Evolutionary conservation across 2,113 vertebrate genomes (phyloP), one percentile per base, ranked within the genome.

Genomic region (Pandion haliaetus): DNA sequence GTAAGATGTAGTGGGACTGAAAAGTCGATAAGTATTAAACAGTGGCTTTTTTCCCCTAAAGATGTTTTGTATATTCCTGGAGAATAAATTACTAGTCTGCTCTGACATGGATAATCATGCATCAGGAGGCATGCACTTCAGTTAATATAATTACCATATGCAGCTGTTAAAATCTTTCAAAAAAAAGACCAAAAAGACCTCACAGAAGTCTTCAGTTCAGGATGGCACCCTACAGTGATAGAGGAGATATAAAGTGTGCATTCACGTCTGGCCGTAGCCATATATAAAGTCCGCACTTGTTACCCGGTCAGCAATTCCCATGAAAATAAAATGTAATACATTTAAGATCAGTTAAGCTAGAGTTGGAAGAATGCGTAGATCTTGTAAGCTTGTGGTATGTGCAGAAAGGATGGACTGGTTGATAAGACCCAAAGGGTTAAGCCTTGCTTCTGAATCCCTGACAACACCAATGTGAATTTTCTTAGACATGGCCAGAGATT

Each of bases 211-310:
- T 65, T 65, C 2, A 2, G 17, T 79, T 86, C 40, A 63, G 71
- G 16, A 20, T 40, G 34, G 25, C 57, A 45, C 20, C 8, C 10
- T 45, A 0, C 21, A 31, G 38, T 2, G 0, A 29, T 3, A 54
- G 32, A 70, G 62, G 25, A 82, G 32, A 14, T 55, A 31, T 1
- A 12, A 82, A 44, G 13, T 31, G 52, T 54, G 7, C 15, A 26
- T 62, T 42, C 6, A 3, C 1, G 1, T n/a, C 7, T 47, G n/a
- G 7, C 61, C 85, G 18, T 50, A 23, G 44, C 32, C 8, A 5
- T 17, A 14, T 17, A 40, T 38, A 59, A 59, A 55, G 26, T 63
- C 47, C 3, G 3, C 38, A 29, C 47, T 40, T 29, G 17, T 59
- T 69, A 25, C 24, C 14, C 12, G 12, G 40, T 61, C 74, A 93